phyloP scores from a whole-genome alignment of 2,113 vertebrate genomes.

The Sphaerodactylus townsendi region DNA sequence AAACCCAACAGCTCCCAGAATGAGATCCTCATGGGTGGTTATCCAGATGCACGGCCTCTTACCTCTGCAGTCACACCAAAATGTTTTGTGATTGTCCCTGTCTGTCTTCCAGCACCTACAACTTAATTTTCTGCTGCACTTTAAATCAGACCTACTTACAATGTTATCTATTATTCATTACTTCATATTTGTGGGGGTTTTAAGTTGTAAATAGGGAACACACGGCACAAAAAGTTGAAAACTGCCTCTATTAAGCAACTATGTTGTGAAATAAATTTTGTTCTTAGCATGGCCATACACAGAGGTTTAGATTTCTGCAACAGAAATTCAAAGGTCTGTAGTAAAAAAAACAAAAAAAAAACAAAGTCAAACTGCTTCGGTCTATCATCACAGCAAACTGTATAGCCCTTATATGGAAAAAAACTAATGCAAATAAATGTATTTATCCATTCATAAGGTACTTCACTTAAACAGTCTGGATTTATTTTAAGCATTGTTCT shows the following conservation, averaged over 20 bases:
- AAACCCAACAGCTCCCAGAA: neutral
- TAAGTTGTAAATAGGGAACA: neutral
- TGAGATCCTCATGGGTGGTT: neutral
- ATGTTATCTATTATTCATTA: neutral
- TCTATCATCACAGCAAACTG: neutral
- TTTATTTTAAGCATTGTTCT: neutral
- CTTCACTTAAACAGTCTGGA: neutral
- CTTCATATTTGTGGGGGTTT: neutral
- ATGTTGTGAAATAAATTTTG: neutral
- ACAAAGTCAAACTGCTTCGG: neutral
- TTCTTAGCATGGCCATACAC: neutral
- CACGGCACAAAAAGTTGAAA: neutral
- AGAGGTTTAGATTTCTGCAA: neutral
- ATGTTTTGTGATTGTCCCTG: slow-evolving; percentile 20
- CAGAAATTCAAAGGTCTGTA: neutral
- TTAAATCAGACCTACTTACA: neutral
- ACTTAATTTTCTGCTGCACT: fast-evolving
- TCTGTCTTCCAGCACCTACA: neutral
- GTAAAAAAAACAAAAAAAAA: neutral
- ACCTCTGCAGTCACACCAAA: neutral
- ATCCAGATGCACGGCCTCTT: neutral
- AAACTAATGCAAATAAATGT: neutral
- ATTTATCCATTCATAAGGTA: neutral
- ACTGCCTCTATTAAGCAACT: fast-evolving
- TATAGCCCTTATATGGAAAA: neutral